Evolutionary conservation across 30 jellyfish, hydroid and myxozoan species (phyloP).

Genomic region (Hydractinia symbiolongicarpus): DNA sequence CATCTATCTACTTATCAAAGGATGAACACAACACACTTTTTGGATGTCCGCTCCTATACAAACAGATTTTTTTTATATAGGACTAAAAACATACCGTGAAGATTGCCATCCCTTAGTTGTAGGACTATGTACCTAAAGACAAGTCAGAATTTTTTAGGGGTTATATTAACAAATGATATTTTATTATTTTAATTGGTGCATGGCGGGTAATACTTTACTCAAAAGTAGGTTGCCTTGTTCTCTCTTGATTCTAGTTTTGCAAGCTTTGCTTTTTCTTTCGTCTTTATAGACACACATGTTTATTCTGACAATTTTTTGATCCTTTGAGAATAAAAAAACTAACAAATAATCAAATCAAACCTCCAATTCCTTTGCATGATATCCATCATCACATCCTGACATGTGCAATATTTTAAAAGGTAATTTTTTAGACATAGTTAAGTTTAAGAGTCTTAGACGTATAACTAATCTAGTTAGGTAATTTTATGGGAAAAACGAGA

Average conservation of each 20-base stretch:
- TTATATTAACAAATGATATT: neutral
- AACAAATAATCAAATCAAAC: conserved; percentile 19
- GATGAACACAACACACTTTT: neutral
- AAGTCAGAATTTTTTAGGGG: neutral
- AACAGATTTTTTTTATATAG: neutral
- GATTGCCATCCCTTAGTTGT: conserved; percentile 95
- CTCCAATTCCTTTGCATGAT: conserved; percentile 72
- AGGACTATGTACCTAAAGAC: conserved; percentile 71
- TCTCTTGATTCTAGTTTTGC: too few relatives aligned
- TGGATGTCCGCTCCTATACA: neutral
- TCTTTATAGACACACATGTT: neutral
- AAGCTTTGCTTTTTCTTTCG: too few relatives aligned
- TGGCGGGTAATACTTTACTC: too few relatives aligned
- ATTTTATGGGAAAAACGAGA: too few relatives aligned
- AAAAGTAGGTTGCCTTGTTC: too few relatives aligned
- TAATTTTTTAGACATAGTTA: conserved; percentile 52
- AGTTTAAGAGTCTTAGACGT: too few relatives aligned
- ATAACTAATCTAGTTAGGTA: too few relatives aligned
- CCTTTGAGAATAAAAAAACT: neutral
- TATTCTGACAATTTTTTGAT: neutral
- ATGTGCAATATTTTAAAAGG: conserved; percentile 70
- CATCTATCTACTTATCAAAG: too few relatives aligned
- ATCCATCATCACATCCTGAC: conserved; percentile 77
- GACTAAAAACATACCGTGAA: conserved; percentile 45
- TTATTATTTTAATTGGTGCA: neutral